phyloP scores from a whole-genome alignment of 2,888 invertebrate genomes.

The Alloplasta piceator region DNA sequence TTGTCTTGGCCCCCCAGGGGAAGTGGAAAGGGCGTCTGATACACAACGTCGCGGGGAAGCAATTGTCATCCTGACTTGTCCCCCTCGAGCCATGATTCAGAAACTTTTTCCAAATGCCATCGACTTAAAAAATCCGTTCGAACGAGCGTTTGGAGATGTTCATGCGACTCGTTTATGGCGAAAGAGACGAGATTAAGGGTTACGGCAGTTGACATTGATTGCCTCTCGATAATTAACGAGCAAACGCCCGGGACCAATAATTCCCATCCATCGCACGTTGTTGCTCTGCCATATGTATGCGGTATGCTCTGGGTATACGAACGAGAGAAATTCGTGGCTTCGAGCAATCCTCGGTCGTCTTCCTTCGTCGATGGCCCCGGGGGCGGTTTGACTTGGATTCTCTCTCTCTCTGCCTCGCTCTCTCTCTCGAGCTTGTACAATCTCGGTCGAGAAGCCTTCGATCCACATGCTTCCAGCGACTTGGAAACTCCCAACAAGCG shows the following conservation, averaged over 20 bases:
- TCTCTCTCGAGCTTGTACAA: too few species aligned
- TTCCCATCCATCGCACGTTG: slow-evolving; percentile 50
- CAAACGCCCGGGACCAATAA: slow-evolving; percentile 58
- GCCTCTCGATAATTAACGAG: slow-evolving; percentile 74
- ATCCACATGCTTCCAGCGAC: slow-evolving; percentile 47
- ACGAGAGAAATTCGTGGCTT: slow-evolving; percentile 6
- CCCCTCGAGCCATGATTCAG: too few species aligned
- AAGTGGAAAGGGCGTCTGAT: slow-evolving; percentile 35
- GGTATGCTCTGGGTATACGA: slow-evolving; percentile 11
- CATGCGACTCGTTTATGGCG: slow-evolving; percentile 33
- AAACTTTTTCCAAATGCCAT: too few species aligned
- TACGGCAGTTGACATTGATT: slow-evolving; percentile 71
- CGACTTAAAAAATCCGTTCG: too few species aligned
- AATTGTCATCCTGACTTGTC: slow-evolving; percentile 62
- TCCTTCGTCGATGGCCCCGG: slow-evolving; percentile 47
- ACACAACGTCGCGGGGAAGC: slow-evolving; percentile 55
- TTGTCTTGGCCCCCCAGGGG: slow-evolving; percentile 74
- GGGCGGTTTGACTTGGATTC: slow-evolving; percentile 62
- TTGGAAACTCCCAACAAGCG: slow-evolving; percentile 34
- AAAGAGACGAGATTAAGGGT: slow-evolving; percentile 49
- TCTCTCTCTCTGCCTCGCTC: background rate
- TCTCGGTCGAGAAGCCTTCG: slow-evolving; percentile 57
- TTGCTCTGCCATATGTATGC: background rate
- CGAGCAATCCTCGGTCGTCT: slow-evolving; percentile 56
- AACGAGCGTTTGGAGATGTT: too few species aligned